Conservation (phyloP, 1,140 invertebrate genomes). For the Geopemphigus sp. region DNA sequence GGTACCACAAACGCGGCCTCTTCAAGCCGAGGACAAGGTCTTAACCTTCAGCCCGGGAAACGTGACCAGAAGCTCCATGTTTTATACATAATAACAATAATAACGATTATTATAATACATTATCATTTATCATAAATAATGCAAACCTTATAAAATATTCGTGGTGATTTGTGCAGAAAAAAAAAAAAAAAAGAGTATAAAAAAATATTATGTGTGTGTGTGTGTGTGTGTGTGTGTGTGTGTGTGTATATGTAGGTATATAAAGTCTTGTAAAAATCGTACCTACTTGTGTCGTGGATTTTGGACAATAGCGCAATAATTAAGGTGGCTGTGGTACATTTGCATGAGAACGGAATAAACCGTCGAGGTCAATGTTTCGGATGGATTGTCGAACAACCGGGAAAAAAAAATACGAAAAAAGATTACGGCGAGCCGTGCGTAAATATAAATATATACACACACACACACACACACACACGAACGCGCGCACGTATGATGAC, state of each 20-base stretch:
- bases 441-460: too few species aligned
- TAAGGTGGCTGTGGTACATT: slow-evolving; percentile 39
- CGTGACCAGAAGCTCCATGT: slow-evolving; percentile 42
- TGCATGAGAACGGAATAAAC: slow-evolving; percentile 45
- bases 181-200: background rate
- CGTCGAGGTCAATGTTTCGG: slow-evolving; percentile 47
- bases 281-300: slow-evolving; percentile 2
- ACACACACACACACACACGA: too few species aligned
- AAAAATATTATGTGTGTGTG: too few species aligned
- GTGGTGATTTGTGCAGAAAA: background rate
- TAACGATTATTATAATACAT: slow-evolving; percentile 43
- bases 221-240: too few species aligned
- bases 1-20: slow-evolving; percentile 22
- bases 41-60: slow-evolving; percentile 33
- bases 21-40: slow-evolving; percentile 47
- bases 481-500: slow-evolving; percentile 8
- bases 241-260: background rate
- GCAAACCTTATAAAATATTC: slow-evolving; percentile 12
- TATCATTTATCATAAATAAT: slow-evolving; percentile 40
- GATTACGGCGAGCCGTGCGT: background rate
- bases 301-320: slow-evolving; percentile 46
- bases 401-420: slow-evolving; percentile 39
- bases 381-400: slow-evolving; percentile 47
- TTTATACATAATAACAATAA: slow-evolving; percentile 39
- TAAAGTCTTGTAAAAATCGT: slow-evolving; percentile 17